Percentiles rank a stretch among this genome's conserved stretches.
Conservation (phyloP, 53 echinoderm and acorn worm species). For the Stichopus horrens region DNA sequence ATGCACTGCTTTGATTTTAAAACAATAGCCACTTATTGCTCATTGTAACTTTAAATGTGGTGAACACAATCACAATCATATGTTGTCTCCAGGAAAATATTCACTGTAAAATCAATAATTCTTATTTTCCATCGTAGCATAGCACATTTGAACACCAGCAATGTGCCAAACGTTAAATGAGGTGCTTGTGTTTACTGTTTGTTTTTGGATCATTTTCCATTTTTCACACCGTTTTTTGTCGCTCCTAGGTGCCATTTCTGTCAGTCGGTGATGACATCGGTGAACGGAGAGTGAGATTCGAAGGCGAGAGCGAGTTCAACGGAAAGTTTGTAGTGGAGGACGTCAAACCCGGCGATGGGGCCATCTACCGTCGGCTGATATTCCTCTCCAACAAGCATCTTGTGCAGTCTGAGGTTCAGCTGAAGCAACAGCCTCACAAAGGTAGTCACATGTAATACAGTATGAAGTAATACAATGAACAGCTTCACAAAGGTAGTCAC, state of each 20-base stretch:
- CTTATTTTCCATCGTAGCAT: too few relatives aligned
- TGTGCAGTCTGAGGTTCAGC: slow-evolving; percentile 67
- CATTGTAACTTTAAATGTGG: too few relatives aligned
- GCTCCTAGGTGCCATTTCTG: slow-evolving; percentile 76
- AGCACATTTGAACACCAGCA: too few relatives aligned
- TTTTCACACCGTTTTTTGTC: too few relatives aligned
- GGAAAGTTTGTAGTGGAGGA: slow-evolving; percentile 77
- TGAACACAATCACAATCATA: too few relatives aligned
- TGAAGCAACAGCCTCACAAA: background rate
- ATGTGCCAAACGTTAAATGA: too few relatives aligned
- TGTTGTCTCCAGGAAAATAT: too few relatives aligned
- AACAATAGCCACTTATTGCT: background rate
- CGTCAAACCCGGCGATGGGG: slow-evolving; percentile 56
- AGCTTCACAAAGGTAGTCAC: too few relatives aligned
- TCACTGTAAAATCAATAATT: too few relatives aligned
- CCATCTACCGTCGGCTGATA: slow-evolving; percentile 60
- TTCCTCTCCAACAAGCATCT: slow-evolving; percentile 48
- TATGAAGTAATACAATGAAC: too few relatives aligned
- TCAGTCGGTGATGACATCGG: slow-evolving; percentile 79
- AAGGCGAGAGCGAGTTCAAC: slow-evolving; percentile 53
- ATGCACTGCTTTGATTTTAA: background rate
- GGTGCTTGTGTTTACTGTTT: too few relatives aligned
- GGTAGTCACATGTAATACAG: background rate
- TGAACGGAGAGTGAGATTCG: slow-evolving; percentile 52
- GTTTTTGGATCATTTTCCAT: too few relatives aligned